These are phyloP conservation scores for Graphium colonna DNA, from an alignment of 2,888 invertebrate genomes.

Conservation along the genomic window DNA sequence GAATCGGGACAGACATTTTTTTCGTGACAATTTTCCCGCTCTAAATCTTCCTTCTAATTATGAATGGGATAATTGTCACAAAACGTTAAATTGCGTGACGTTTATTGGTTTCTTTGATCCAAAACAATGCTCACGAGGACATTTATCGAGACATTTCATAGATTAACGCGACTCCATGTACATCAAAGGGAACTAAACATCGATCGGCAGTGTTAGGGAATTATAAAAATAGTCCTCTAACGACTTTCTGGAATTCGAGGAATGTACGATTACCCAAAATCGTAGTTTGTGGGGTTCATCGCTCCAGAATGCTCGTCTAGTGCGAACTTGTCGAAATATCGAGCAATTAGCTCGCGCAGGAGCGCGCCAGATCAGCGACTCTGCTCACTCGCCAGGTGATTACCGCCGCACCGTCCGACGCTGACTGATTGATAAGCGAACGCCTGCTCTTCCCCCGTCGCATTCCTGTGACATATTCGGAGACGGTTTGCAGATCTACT, in stretches of 20 bases:
- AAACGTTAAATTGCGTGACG: slow-evolving; percentile 56
- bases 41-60: not conserved
- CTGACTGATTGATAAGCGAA: slow-evolving; percentile 64
- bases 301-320: slow-evolving; percentile 47
- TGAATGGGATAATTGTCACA: slow-evolving; percentile 55
- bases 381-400: slow-evolving; percentile 57
- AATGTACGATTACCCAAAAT: no score
- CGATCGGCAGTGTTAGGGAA: slow-evolving; percentile 18
- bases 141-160: slow-evolving; percentile 57
- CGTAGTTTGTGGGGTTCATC: slow-evolving; percentile 41
- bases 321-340: slow-evolving; percentile 59
- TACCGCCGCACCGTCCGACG: slow-evolving; percentile 51
- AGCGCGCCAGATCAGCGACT: slow-evolving; percentile 34
- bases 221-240: not conserved
- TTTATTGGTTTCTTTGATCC: slow-evolving; percentile 71
- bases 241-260: no score
- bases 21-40: not conserved
- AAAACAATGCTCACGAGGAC: slow-evolving; percentile 49
- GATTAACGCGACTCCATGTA: slow-evolving; percentile 53
- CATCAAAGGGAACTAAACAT: slow-evolving; percentile 64
- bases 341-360: slow-evolving; percentile 57
- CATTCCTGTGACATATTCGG: slow-evolving; percentile 46
- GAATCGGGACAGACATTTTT: no score
- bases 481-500: no score
- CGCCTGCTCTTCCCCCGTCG: slow-evolving; percentile 57